Conservation (phyloP, 1,140 invertebrate genomes). For the Drosophila bifasciata region DNA sequence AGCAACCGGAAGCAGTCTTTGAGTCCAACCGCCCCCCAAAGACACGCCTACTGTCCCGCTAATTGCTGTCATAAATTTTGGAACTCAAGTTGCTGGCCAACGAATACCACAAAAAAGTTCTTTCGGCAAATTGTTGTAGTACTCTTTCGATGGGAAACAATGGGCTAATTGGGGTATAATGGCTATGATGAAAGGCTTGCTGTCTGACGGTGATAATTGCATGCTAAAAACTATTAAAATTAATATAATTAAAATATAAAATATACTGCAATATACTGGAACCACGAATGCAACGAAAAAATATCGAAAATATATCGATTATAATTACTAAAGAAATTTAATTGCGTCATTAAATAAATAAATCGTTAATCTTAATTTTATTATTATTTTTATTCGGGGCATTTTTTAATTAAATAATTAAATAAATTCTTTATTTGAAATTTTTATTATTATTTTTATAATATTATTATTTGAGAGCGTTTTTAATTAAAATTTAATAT, state of each 20-base stretch:
- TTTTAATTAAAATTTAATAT: too few species aligned
- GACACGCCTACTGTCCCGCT: conserved; percentile 59
- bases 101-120: conserved; percentile 20
- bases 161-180: conserved; percentile 37
- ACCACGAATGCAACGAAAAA: too few species aligned
- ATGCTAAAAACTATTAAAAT: conserved; percentile 1
- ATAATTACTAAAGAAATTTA: too few species aligned
- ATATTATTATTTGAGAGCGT: too few species aligned
- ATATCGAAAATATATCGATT: too few species aligned
- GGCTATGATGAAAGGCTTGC: conserved; percentile 16
- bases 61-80: conserved; percentile 78
- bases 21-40: conserved; percentile 32
- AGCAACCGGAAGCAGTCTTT: conserved; percentile 3
- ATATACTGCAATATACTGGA: too few species aligned
- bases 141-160: conserved; percentile 7
- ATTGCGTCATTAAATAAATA: too few species aligned
- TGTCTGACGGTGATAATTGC: neutral
- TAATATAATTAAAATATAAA: neutral
- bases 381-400: too few species aligned
- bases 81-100: conserved; percentile 36
- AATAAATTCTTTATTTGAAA: too few species aligned
- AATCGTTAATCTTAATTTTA: too few species aligned
- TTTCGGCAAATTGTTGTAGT: conserved; percentile 34
- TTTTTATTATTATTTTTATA: too few species aligned
- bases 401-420: too few species aligned